Evolutionary conservation across 53 echinoderm and acorn worm species (phyloP).

Genomic region (Crossaster papposus): DNA sequence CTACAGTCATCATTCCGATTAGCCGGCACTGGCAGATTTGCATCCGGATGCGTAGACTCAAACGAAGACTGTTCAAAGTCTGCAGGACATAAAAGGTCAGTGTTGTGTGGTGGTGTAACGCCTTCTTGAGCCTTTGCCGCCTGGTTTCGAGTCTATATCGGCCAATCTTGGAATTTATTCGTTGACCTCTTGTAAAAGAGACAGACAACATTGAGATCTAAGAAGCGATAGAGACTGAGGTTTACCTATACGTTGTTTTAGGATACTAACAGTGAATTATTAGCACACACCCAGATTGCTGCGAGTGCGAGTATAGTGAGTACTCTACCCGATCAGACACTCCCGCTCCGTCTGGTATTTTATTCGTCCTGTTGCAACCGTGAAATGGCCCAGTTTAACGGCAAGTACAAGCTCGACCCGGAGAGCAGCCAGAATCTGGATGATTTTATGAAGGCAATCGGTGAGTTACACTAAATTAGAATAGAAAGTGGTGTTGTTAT

Average conservation of each 20-base stretch:
- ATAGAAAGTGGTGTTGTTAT: neutral
- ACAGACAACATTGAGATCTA: neutral
- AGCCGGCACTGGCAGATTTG: neutral
- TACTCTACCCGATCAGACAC: too few species aligned
- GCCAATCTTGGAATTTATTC: too few species aligned
- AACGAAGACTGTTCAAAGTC: neutral
- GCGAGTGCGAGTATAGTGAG: neutral
- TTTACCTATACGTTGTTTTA: neutral
- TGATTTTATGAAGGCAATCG: slow-evolving; percentile 85
- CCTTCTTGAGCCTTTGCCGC: too few species aligned
- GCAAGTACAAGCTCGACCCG: slow-evolving; percentile 71
- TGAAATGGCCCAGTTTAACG: slow-evolving; percentile 63
- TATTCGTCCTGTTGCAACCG: too few species aligned
- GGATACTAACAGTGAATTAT: neutral
- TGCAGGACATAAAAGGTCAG: neutral
- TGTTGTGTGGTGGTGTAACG: too few species aligned
- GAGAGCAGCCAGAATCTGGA: slow-evolving; percentile 75
- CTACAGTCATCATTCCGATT: neutral
- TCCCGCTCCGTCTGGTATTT: too few species aligned
- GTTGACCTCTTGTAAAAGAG: neutral
- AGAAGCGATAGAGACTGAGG: neutral
- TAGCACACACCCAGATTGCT: neutral
- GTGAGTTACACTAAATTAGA: slow-evolving; percentile 62
- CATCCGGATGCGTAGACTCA: neutral
- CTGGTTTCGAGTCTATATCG: too few species aligned